Base-by-base conservation (phyloP, 2,888 invertebrate species). In the Malachius bipustulatus region DNA sequence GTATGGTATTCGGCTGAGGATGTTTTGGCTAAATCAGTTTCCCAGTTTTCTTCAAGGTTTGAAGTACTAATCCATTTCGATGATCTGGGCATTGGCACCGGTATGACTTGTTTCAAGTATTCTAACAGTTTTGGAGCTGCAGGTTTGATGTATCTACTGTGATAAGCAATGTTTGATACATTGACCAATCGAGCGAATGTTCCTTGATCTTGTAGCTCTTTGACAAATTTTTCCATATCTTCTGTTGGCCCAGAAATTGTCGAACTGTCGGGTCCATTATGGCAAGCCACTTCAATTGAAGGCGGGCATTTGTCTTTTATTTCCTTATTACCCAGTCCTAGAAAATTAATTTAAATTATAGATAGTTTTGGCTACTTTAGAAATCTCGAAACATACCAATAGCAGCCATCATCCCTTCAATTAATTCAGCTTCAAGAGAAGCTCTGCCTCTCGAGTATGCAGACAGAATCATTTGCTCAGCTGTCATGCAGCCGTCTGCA, bases 401-500 rank as follows among this genome's bases (percentile, higher is more conserved):
- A 3, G 89, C 87, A 26, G 91, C 91, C 91, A 93, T 91, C 16
- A 82, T 81, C 32, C 88, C 88, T 36, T 63, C 66, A 43, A 82
- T 75, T 47, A 82, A 66, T 2, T 70, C 66, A 0, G 77, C 73
- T 45, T 84, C 81, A 9, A 79, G 56, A 14, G 82, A 80, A 2
- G 82, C 81, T 40, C 73, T 66, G 1, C 88, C 89, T 50, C 90
- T 70, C 57, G 81, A 82, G 60, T 89, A 90, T 0, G 91, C 82
- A 0, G 81, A 72, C 4, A 88, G 61, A 39, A 93, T 77, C 68
- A 85, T 82, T 64, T 93, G 82, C 51, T 89, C 84, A 0, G 81
- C 75, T 0, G 88, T 85, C 47, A 94, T 73, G 46, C 87, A 83
- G 1, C 87, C 89, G 59, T 96, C 96, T 2, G 90, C 91, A 63